Evolutionary conservation across 2,888 invertebrate species (phyloP).

Genomic region (Conus canariensis): DNA sequence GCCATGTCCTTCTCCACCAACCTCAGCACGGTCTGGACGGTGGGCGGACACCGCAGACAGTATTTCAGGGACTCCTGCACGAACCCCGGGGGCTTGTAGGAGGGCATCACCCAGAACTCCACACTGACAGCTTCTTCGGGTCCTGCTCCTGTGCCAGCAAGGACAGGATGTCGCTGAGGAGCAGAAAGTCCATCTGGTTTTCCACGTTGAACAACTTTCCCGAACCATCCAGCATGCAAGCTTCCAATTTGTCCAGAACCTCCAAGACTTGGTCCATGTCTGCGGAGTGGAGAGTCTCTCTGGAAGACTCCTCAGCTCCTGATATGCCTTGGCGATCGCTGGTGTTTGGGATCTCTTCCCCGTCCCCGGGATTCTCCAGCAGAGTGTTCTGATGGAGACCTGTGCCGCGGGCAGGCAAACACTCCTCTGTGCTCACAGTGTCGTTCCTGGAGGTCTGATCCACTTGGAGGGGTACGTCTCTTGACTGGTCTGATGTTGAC

Average conservation of each 20-base stretch:
- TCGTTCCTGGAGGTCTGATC: too few species aligned
- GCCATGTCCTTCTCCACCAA: slow-evolving; percentile 21
- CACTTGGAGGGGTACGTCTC: too few species aligned
- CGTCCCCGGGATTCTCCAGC: not conserved
- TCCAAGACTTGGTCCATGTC: not conserved
- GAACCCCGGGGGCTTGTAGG: not conserved
- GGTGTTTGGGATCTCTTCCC: not conserved
- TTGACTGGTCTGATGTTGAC: too few species aligned
- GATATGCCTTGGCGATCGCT: not conserved
- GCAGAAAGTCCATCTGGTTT: slow-evolving; percentile 10
- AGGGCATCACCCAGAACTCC: slow-evolving; percentile 30
- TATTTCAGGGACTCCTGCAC: not conserved
- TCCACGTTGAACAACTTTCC: slow-evolving; percentile 37
- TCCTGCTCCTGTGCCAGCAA: not conserved
- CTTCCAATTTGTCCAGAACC: slow-evolving; percentile 26
- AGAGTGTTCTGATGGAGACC: not conserved
- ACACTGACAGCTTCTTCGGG: slow-evolving; percentile 7
- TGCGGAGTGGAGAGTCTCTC: not conserved
- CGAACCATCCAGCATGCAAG: slow-evolving; percentile 9
- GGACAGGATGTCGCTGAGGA: slow-evolving; percentile 16
- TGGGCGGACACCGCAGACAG: slow-evolving; percentile 36
- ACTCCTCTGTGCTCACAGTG: too few species aligned
- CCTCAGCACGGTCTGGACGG: slow-evolving; percentile 18
- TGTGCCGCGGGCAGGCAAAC: too few species aligned
- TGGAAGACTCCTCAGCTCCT: not conserved